Evolutionary conservation across 2,797 vertebrate species (phyloP).

Genomic region (Ctenopoma kingsleyae): DNA sequence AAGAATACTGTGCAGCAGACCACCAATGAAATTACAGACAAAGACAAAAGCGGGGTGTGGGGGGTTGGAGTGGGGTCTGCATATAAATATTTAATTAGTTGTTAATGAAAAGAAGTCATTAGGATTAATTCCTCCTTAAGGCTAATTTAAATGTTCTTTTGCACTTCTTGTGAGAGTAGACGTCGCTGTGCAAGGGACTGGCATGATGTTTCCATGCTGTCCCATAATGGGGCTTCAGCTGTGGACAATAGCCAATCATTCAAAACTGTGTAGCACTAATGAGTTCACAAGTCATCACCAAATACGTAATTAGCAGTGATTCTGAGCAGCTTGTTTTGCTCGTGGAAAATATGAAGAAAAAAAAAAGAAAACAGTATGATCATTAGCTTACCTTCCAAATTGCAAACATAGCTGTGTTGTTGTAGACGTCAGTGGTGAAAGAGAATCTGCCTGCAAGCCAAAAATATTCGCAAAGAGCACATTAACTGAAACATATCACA

Average conservation of each 20-base stretch:
- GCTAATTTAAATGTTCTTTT: conserved; percentile 64
- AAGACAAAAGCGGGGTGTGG: conserved; percentile 15
- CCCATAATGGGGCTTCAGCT: conserved; percentile 49
- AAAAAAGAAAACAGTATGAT: conserved; percentile 9
- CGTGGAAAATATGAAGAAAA: conserved; percentile 37
- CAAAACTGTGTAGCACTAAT: conserved; percentile 36
- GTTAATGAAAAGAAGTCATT: conserved; percentile 74
- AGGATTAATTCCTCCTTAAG: conserved; percentile 66
- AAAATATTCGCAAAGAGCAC: conserved; percentile 38
- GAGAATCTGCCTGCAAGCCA: conserved; percentile 35
- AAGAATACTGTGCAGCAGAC: conserved; percentile 30
- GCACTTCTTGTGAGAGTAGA: conserved; percentile 35
- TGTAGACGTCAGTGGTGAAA: conserved; percentile 15
- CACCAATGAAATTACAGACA: conserved; percentile 43
- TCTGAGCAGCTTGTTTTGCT: conserved; percentile 29
- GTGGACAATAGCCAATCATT: conserved; percentile 57
- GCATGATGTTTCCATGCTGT: conserved; percentile 40
- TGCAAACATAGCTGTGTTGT: conserved; percentile 7
- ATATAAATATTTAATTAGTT: conserved; percentile 74
- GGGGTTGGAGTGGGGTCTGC: conserved; percentile 15
- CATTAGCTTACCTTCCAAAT: conserved; percentile 27
- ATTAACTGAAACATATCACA: conserved; percentile 50
- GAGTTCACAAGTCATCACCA: conserved; percentile 28
- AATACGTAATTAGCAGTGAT: conserved; percentile 37
- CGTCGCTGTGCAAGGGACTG: conserved; percentile 29